phyloP scores from a whole-genome alignment of 2,888 invertebrate genomes.

The Marasmarcha lunaedactyla region DNA sequence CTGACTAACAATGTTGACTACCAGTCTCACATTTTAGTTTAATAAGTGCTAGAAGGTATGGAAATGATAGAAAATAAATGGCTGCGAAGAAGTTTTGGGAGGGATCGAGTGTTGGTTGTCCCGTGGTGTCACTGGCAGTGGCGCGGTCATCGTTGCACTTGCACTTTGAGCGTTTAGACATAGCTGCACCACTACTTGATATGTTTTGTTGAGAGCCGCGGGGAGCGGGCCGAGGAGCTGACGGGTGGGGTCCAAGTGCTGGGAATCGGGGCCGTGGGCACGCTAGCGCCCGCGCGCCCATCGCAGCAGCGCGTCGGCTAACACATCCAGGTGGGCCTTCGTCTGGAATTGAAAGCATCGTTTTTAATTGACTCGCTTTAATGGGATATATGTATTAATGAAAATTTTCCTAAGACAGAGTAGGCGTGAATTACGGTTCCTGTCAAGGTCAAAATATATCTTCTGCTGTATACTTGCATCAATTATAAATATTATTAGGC shows the following conservation, averaged over 20 bases:
- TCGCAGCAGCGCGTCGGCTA: constrained; percentile 92
- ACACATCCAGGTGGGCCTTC: constrained; percentile 93
- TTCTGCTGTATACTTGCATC: too few relatives aligned
- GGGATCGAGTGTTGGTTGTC: constrained; percentile 25
- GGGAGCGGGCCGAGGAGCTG: neutral
- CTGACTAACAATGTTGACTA: constrained; percentile 68
- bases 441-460: too few relatives aligned
- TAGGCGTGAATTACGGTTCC: too few relatives aligned
- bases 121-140: constrained; percentile 22
- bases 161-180: constrained; percentile 57
- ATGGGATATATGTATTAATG: too few relatives aligned
- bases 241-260: constrained; percentile 14
- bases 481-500: too few relatives aligned
- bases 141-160: constrained; percentile 48
- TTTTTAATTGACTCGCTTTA: neutral
- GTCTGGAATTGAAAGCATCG: constrained; percentile 75
- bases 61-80: constrained; percentile 55
- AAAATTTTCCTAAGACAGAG: too few relatives aligned
- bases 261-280: constrained; percentile 27
- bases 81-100: constrained; percentile 54
- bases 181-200: constrained; percentile 64
- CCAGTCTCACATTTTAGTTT: constrained; percentile 70
- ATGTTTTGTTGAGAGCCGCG: constrained; percentile 36
- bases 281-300: constrained; percentile 94
- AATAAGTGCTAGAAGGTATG: constrained; percentile 64